A percentile compares a stretch with the other conserved stretches of the same genome.
phyloP scores from a whole-genome alignment of 2,888 invertebrate species.

The Perizoma affinitatum region DNA sequence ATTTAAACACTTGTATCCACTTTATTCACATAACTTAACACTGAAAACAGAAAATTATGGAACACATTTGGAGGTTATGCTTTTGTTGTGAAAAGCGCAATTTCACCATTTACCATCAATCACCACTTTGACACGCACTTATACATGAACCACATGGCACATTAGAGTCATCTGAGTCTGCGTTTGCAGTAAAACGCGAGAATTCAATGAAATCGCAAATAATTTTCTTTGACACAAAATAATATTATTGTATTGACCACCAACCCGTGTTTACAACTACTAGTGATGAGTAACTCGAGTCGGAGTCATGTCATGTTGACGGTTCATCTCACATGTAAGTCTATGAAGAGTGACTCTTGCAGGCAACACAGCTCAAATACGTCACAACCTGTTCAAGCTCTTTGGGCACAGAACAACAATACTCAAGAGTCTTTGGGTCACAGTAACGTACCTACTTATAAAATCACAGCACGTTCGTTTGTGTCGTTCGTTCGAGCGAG shows the following conservation, averaged over 20 bases:
- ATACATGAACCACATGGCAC: background rate
- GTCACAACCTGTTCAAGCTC: too few relatives aligned
- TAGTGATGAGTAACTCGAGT: background rate
- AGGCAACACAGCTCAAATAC: too few relatives aligned
- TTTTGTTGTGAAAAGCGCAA: conserved; percentile 28
- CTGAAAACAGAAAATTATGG: conserved; percentile 24
- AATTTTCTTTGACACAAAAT: conserved; percentile 5
- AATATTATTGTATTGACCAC: conserved; percentile 21
- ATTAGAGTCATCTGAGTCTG: background rate
- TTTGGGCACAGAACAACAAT: too few relatives aligned
- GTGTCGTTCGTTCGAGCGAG: too few relatives aligned
- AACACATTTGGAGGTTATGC: conserved; percentile 37
- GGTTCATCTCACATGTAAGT: too few relatives aligned
- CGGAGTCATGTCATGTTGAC: too few relatives aligned
- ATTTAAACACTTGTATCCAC: conserved; percentile 9
- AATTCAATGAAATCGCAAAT: conserved; percentile 9
- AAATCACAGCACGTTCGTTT: too few relatives aligned
- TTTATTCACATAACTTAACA: conserved; percentile 18
- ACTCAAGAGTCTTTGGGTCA: too few relatives aligned
- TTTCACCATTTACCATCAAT: conserved; percentile 5
- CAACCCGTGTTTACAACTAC: conserved; percentile 17
- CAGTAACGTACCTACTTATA: too few relatives aligned
- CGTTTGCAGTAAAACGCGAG: conserved; percentile 3
- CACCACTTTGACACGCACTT: conserved; percentile 1
- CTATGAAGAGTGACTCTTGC: too few relatives aligned